Percentiles rank a stretch among this genome's conserved stretches.
Evolutionary conservation across 2,888 invertebrate genomes (phyloP).

Genomic region (Cistogaster globosa): DNA sequence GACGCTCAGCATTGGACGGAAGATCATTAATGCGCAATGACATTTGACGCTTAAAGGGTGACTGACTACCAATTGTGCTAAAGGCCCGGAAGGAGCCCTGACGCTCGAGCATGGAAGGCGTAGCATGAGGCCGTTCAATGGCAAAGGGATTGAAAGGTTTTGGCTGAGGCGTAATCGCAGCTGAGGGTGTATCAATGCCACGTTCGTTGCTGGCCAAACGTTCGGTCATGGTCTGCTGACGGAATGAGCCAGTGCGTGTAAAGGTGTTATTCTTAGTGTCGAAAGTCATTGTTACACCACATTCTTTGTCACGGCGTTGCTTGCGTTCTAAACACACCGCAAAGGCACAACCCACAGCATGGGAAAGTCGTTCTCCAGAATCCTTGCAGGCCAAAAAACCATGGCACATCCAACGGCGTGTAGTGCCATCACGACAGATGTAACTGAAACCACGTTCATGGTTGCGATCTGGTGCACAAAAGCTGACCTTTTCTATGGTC

Average conservation of each 20-base stretch:
- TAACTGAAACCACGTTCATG: slow-evolving; percentile 98
- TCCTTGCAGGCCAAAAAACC: slow-evolving; percentile 98
- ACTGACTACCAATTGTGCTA: slow-evolving; percentile 89
- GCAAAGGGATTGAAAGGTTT: slow-evolving; percentile 94
- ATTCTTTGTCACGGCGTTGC: slow-evolving; percentile 98
- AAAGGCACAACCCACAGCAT: slow-evolving; percentile 99
- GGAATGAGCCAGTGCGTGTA: slow-evolving; percentile 95
- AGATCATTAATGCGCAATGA: slow-evolving; percentile 97
- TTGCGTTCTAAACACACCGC: slow-evolving; percentile 99
- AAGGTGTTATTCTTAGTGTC: slow-evolving; percentile 95
- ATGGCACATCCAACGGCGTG: slow-evolving; percentile 99
- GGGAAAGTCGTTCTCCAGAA: slow-evolving; percentile 98
- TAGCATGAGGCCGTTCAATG: slow-evolving; percentile 97
- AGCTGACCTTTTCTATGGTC: slow-evolving; percentile 99
- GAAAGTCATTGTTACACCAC: slow-evolving; percentile 96
- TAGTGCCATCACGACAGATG: slow-evolving; percentile 99
- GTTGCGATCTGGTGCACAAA: slow-evolving; percentile 99
- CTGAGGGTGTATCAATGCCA: slow-evolving; percentile 80
- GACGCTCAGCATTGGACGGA: slow-evolving; percentile 96
- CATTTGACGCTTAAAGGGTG: slow-evolving; percentile 97
- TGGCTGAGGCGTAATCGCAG: slow-evolving; percentile 84
- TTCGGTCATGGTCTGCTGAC: slow-evolving; percentile 92
- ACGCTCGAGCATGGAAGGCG: slow-evolving; percentile 95
- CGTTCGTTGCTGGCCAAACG: slow-evolving; percentile 86
- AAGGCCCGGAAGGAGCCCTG: slow-evolving; percentile 98